These are phyloP conservation scores for Creontiades dilutus DNA, from an alignment of 2,888 invertebrate genomes.

Conservation along the genomic window DNA sequence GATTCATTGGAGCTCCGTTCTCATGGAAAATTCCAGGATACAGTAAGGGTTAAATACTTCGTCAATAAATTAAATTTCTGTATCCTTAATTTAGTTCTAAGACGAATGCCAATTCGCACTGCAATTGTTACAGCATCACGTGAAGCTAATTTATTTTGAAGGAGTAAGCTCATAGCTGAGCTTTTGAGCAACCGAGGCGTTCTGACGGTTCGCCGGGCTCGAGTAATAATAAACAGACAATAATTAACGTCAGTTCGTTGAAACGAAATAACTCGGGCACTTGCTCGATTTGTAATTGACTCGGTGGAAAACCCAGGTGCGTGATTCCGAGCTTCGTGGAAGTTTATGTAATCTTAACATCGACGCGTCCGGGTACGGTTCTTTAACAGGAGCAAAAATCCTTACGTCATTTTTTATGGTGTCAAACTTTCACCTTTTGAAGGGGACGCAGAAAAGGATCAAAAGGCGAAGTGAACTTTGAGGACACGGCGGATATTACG, in stretches of 20 bases:
- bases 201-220: too few relatives aligned
- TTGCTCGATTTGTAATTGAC: too few relatives aligned
- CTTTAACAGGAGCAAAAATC: constrained; percentile 15
- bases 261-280: too few relatives aligned
- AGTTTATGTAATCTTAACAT: constrained; percentile 15
- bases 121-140: too few relatives aligned
- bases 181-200: not conserved
- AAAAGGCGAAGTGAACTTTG: not conserved
- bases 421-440: constrained; percentile 3
- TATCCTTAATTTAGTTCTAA: too few relatives aligned
- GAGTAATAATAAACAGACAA: not conserved
- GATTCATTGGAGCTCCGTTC: too few relatives aligned
- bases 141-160: not conserved
- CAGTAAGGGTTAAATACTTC: too few relatives aligned
- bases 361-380: not conserved
- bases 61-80: too few relatives aligned
- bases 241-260: not conserved
- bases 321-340: not conserved
- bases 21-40: too few relatives aligned
- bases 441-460: not conserved
- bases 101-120: too few relatives aligned
- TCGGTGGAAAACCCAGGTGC: not conserved
- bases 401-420: constrained; percentile 4
- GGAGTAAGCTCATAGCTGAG: not conserved
- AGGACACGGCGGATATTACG: not conserved